phyloP scores from a whole-genome alignment of 2,113 vertebrate species.

The Cololabis saira region DNA sequence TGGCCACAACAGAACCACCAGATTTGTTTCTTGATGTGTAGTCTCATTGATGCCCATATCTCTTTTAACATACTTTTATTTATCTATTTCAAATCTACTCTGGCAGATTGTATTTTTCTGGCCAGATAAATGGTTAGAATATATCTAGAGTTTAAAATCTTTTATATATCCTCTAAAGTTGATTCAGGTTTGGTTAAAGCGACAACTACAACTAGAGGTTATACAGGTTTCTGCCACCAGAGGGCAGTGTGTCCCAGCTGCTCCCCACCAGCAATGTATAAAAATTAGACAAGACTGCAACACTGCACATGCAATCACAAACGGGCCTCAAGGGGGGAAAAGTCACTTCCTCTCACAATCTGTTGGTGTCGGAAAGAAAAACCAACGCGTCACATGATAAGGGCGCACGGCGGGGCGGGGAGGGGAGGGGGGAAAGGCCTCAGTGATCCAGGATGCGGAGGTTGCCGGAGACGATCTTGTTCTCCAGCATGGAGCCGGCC shows the following conservation, averaged over 20 bases:
- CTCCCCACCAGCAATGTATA: not conserved
- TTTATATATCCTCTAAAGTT: not conserved
- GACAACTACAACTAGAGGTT: not conserved
- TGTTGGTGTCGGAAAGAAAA: conserved; percentile 11
- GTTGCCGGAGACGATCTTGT: conserved; percentile 98
- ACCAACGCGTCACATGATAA: conserved; percentile 48
- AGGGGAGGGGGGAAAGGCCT: conserved; percentile 46
- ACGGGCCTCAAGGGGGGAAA: conserved; percentile 9
- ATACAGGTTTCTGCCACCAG: conserved; percentile 30
- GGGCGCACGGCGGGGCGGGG: not conserved
- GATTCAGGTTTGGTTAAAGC: not conserved
- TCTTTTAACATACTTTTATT: too few species aligned
- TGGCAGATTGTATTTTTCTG: not conserved
- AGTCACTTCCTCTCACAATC: conserved; percentile 29
- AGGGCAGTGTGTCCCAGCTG: conserved; percentile 17
- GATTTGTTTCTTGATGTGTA: too few species aligned
- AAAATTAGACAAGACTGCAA: too few species aligned
- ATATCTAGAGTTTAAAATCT: not conserved
- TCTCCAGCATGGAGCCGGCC: conserved; percentile 94
- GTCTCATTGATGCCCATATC: too few species aligned
- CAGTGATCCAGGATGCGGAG: conserved; percentile 98
- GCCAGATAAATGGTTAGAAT: conserved; percentile 1
- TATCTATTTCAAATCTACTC: not conserved
- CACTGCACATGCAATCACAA: conserved; percentile 33
- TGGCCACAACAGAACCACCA: too few species aligned